Base-by-base conservation (phyloP, 2,888 invertebrate genomes). In the Cordilura impudica region DNA sequence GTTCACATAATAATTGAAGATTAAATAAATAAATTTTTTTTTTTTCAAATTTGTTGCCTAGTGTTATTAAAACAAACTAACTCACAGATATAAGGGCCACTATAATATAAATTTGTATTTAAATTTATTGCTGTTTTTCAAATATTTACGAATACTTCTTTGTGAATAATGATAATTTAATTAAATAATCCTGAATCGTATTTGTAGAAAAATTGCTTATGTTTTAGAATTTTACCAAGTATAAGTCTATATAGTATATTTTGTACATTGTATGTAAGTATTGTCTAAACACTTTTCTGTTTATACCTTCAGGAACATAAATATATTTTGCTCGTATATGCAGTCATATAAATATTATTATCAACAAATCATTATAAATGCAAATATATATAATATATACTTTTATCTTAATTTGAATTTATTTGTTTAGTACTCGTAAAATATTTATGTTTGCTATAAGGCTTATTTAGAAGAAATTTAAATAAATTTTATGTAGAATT, bases 121-220 rank as follows among this genome's bases (percentile, higher is more conserved):
- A 3, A 43, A 16, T 29, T 51, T 10, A 8, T 19, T 21, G 49
- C 56, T 47, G n/a, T 29, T 35, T 58, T 71, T 10, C 8, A 56
- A 39, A 63, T 72, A 18, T 66, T 18, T 45, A 39, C 49, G 14
- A 12, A 49, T 63, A 54, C 53, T 66, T 53, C 31, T 63, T 71
- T 74, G 60, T 70, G 51, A 74, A 66, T 71, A 71, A 74, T 61
- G 54, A 45, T 61, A 56, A 54, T 65, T 71, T 74, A 71, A 79
- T 79, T 74, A 74, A 70, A 70, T 60, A 54, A 74, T 61, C 47
- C 49, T 23, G 43, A 66, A 66, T 74, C 47, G 66, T 45, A 54
- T 21, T 43, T 29, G 23, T 43, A 47, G 5, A 16, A 61, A 47
- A 19, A 53, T 61, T 76, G 65, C 16, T 71, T 71, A 66, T 45